Base-by-base conservation (phyloP, 2,113 vertebrate species). In the Pygoscelis adeliae region DNA sequence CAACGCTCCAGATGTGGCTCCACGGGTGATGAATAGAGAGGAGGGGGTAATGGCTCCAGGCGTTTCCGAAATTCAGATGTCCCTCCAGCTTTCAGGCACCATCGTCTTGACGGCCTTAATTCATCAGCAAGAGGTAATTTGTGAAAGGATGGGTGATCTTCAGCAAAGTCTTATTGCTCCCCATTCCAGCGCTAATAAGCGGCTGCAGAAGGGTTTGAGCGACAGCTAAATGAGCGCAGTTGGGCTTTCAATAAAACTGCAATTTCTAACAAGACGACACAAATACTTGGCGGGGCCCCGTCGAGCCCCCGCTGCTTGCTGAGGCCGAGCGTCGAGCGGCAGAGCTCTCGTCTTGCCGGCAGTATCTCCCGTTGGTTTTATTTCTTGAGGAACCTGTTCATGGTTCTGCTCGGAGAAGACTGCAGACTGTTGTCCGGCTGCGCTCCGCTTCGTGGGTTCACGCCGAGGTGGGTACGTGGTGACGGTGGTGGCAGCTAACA, bases 191-290 rank as follows among this genome's bases (percentile, higher is more conserved):
- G 2, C 59, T 89, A 82, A 78, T 81, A 67, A 95, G 56, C 6
- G 52, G 78, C 78, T 90, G 87, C 58, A 18, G 81, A 9, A 15
- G 15, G 19, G 34, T 56, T 66, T 90, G 95, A 87, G 83, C 17
- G 92, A 92, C 88, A 83, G 59, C 61, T 67, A 79, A 88, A 94
- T 83, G 88, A 86, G 94, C 3, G 6, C 82, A 69, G 65, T 87
- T 6, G 12, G n/a, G 69, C 66, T 90, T 58, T 50, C 85, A 56
- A 38, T 70, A 56, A 82, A 66, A 11, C 34, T 38, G 58, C 70
- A n/a, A 15, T 76, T 67, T 52, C 85, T 46, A 90, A 70, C 3
- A 3, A 69, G 90, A 38, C 14, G 55, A 62, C 79, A 85, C 49
- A 38, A 94, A 81, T 5, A 46, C 63, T 91, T 87, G 63, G n/a